Conservation (phyloP, 2,888 invertebrate species). For the Scotopteryx bipunctaria region DNA sequence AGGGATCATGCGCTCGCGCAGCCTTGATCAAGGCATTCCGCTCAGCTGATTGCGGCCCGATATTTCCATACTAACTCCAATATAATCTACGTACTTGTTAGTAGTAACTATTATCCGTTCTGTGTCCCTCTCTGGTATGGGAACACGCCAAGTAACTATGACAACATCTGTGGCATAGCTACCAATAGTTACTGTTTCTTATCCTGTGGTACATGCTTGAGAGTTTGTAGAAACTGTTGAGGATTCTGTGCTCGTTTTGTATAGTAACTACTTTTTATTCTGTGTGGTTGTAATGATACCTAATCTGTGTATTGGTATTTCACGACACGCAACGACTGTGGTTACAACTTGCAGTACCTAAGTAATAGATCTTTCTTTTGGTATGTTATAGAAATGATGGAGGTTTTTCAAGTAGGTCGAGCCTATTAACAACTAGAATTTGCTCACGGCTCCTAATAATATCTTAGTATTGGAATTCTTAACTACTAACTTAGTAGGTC, state of each 20-base stretch:
- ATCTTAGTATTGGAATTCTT: too few species aligned
- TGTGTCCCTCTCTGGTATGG: conserved; percentile 9
- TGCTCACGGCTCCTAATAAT: too few species aligned
- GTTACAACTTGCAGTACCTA: too few species aligned
- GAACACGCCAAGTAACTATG: too few species aligned
- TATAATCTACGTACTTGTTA: conserved; percentile 1
- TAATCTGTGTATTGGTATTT: conserved; percentile 25
- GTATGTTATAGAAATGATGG: too few species aligned
- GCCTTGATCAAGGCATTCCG: conserved; percentile 44
- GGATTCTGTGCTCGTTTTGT: too few species aligned
- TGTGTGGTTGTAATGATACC: not conserved
- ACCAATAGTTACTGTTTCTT: too few species aligned
- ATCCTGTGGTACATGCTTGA: conserved; percentile 3
- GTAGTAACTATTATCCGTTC: conserved; percentile 14
- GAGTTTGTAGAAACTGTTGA: too few species aligned
- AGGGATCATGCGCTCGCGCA: conserved; percentile 29
- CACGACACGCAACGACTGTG: conserved; percentile 11
- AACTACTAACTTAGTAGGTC: too few species aligned
- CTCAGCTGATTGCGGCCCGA: conserved; percentile 36
- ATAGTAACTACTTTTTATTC: conserved; percentile 1
- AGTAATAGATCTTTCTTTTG: conserved; percentile 8
- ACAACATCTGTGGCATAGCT: too few species aligned
- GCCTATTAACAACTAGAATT: too few species aligned
- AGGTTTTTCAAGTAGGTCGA: too few species aligned
- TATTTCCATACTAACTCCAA: not conserved